Evolutionary conservation across 2,113 vertebrate species (phyloP), one percentile per base, ranked within the genome.

Genomic region (Pseudopodoces humilis): DNA sequence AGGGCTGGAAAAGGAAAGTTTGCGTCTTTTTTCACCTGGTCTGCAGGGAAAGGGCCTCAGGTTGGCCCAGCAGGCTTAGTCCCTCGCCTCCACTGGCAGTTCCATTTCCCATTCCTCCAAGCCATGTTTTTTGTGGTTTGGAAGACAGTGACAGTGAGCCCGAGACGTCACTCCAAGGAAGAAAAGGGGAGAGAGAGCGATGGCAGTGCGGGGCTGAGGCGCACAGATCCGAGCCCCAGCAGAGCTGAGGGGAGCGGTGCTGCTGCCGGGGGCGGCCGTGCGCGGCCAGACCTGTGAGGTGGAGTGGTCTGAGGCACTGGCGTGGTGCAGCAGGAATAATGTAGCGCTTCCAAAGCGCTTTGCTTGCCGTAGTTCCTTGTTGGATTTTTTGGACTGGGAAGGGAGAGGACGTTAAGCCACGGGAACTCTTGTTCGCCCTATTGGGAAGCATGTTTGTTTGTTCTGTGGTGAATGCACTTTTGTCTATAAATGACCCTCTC

Each of bases 211-310:
- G 35, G 15, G 25, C 43, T 10, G 30, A 65, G 70, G 30, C 1
- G 2, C 35, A 5, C 0, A 13, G 50, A 75, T 41, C 39, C 1
- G 0, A 33, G 14, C 15, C 28, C 13, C 24, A 15, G 49, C 39
- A 7, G 81, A 33, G 49, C 68, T 9, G 9, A 17, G 39, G 1
- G 5, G 7, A 37, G 50, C 1, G 15, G 12, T 15, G 62, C 20
- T 0, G 1, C 15, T 10, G 43, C 13, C 0, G 1, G 28, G 6
- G 16, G 14, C 31, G 13, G 7, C 25, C 31, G 21, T 35, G 33
- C 1, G 0, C 12, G 13, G 37, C 15, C 24, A 20, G 7, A 31
- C 8, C 25, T 21, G 15, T 1, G 0, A 8, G 22, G 9, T 3
- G 6, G 12, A 35, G 37, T 3, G 46, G 4, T 30, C 12, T 0